Base-by-base conservation (phyloP, 1,140 invertebrate species). In the Drosophila quadrilineata region DNA sequence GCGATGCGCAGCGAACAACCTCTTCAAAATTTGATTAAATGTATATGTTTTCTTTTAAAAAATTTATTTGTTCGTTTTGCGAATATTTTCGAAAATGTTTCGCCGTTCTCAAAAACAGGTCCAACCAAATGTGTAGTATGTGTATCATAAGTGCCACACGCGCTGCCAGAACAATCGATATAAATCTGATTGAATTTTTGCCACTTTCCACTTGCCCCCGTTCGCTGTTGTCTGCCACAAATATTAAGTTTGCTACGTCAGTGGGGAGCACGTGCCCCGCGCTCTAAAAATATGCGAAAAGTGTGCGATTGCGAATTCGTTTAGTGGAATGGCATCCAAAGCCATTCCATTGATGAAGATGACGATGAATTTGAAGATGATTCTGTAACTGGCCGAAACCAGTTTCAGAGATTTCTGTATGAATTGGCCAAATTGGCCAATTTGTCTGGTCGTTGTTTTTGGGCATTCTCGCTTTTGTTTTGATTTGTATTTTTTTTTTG, bases 341-440 rank as follows among this genome's bases (percentile, higher is more conserved):
- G n/a, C n/a, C n/a, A 62, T 38, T 77, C 50, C 59, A 17, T 21
- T 26, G 17, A 66, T 41, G 14, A 48, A 31, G n/a, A n/a, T n/a
- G n/a, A n/a, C n/a, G n/a, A n/a, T n/a, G n/a, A n/a, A n/a, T n/a
- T 45, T 45, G 24, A 45, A 45, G 41, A 45, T 28, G 16, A 26
- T 60, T 59, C 22, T 68, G 72, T 72, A 84, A 80, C 76, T 73
- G 76, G 43, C 52, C 35, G 26, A 82, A 82, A 82, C 76, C 82
- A 74, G 76, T 82, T 80, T 80, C 33, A n/a, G n/a, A n/a, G n/a
- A n/a, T n/a, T 26, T 41, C 43, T 49, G 41, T 45, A 38, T 41
- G 49, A 49, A 38, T 58, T 28, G 43, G 14, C 17, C 14, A 12
- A 29, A 31, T 59, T 58, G 36, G 26, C 24, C 41, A 45, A 22